Evolutionary conservation across 2,113 vertebrate species (phyloP), one percentile per base, ranked within the genome.

Genomic region (Petroica traversi): DNA sequence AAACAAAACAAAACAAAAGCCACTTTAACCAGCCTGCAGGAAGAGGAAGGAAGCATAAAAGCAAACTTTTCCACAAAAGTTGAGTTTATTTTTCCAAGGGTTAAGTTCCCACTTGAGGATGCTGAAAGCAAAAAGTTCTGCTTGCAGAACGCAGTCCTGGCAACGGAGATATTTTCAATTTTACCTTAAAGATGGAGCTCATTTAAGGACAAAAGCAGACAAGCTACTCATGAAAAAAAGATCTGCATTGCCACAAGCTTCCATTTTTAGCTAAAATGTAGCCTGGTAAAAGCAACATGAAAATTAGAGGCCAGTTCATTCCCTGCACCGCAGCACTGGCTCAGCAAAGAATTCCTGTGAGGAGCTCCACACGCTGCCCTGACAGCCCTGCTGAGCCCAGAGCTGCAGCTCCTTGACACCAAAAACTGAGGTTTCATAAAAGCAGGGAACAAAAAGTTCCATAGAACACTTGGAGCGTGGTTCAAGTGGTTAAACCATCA

Each of bases 251-350:
- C 91, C 88, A 96, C 59, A 87, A 82, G 82, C 62, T 76, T 94
- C 91, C 81, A 91, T 85, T 96, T 96, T 96, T 95, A 94, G 88
- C 57, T 91, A 91, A 94, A 93, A 93, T 41, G 55, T 67, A 90
- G 75, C 80, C 73, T 90, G 74, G 92, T 82, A 82, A 94, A 96
- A 91, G 69, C 57, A 87, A 82, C 54, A 66, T n/a, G 85, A 85
- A 93, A 96, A 96, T 91, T 73, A 93, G 72, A 95, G 86, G 76
- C 33, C 73, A 77, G 16, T 25, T 89, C n/a, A 52, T n/a, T 81
- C 14, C 6, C 6, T 11, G 4, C 73, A 69, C 61, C 79, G 12
- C 76, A 85, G 88, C 14, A 38, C 19, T 12, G 78, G 73, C 66
- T 87, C 79, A 51, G 93, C 52, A 43, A 41, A 36, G 52, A 75